These are phyloP conservation scores for Erebia aethiops DNA, from an alignment of 2,888 invertebrate species.

Conservation along the genomic window DNA sequence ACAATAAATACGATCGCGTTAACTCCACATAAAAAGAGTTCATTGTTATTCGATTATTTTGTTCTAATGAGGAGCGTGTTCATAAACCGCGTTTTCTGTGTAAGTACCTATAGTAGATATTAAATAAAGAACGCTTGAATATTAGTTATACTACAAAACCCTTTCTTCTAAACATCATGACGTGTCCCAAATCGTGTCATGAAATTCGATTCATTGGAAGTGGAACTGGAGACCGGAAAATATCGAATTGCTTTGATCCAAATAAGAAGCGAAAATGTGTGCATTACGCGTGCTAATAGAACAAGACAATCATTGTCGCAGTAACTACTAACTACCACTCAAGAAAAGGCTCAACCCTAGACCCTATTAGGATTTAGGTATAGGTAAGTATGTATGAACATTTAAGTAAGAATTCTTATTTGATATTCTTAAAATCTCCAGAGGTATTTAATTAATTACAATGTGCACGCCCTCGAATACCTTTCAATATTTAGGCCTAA, in stretches of 20 bases:
- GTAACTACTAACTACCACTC: not conserved
- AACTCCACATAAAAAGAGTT: slow-evolving; percentile 1
- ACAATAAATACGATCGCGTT: slow-evolving; percentile 4
- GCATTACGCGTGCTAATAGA: not conserved
- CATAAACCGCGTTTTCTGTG: not conserved
- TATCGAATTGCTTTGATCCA: slow-evolving; percentile 10
- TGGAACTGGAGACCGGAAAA: slow-evolving; percentile 11
- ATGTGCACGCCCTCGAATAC: too few relatives aligned
- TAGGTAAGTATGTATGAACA: too few relatives aligned
- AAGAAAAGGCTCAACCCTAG: slow-evolving; percentile 6
- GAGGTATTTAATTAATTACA: too few relatives aligned
- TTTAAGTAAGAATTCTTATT: too few relatives aligned
- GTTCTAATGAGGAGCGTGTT: not conserved
- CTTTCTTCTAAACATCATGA: slow-evolving; percentile 2
- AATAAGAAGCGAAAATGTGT: not conserved
- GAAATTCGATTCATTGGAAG: slow-evolving; percentile 1
- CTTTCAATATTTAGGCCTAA: too few relatives aligned
- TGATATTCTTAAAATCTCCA: too few relatives aligned
- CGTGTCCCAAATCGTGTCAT: slow-evolving; percentile 3
- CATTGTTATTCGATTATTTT: slow-evolving; percentile 12
- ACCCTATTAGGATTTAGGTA: not conserved
- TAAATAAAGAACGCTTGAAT: too few relatives aligned
- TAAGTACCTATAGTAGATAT: not conserved
- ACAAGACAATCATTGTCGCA: not conserved
- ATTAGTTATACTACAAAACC: not conserved